Evolutionary conservation across 2,113 vertebrate species (phyloP), one percentile per base, ranked within the genome.

Genomic region (Orcinus orca): DNA sequence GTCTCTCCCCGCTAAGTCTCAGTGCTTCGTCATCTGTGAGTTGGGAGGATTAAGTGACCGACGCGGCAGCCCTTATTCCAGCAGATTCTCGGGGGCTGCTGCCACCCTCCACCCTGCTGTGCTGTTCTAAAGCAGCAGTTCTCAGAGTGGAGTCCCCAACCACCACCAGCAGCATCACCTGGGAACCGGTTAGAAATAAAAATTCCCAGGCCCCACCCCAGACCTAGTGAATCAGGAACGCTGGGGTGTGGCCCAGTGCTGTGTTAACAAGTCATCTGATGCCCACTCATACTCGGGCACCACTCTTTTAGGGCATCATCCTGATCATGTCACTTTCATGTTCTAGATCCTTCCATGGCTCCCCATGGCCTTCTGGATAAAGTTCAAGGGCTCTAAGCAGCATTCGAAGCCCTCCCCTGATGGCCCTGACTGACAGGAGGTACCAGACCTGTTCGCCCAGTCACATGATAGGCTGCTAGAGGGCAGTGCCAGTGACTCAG

Each of bases 201-300:
- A 71, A 44, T 58, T 47, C 70, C 84, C 74, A 0, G 2, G 7
- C 29, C 31, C 31, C 2, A 13, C 58, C 60, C 29, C 21, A 31
- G 23, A 17, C 63, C 14, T 3, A 7, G 33, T 21, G 47, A 62
- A 17, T 58, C 73, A 60, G 76, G 36, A 44, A 17, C n/a, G 44
- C 2, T 1, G 18, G 25, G 58, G 9, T 3, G 25, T 55, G 71
- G 58, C 50, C 58, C 84, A 33, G 79, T 0, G 3, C 4, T 53
- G n/a, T 23, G 74, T 44, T 29, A 73, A 62, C 38, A 44, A 85
- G 29, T 1, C 21, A 6, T 85, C 58, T 12, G 3, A n/a, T 14
- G 0, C 1, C 20, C 7, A 1, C 25, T 53, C 41, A 36, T 0
- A 2, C 44, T 9, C 47, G 60, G 81, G 29, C 9, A 11, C 12